Evolutionary conservation across 2,888 invertebrate species (phyloP), one percentile per base, ranked within the genome.

Genomic region (Melinaea menophilus): DNA sequence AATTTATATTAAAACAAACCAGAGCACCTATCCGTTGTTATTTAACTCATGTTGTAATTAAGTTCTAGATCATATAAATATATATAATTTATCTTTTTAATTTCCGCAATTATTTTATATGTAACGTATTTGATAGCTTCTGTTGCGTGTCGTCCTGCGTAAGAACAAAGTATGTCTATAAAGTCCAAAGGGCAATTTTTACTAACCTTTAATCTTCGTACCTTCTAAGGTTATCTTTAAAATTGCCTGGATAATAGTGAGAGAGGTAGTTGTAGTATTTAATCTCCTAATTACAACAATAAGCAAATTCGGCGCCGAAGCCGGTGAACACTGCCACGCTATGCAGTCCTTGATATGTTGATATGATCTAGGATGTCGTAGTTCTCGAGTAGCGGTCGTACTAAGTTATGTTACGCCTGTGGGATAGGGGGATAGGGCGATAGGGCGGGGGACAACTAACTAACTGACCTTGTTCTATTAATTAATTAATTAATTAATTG

Each of bases 21-120:
- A n/a, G 31, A 51, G 51, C 51, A 22, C 55, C 33, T 13, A 48
- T 31, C 41, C n/a, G 13, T 62, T 55, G 41, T 22, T 37, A 22
- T 1, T 22, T 22, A 22, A 1, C 22, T 22, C 22, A 22, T 22
- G 22, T 82, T 85, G 79, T 79, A 82, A 79, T 82, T 87, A 78
- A 82, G 85, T 90, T 90, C 90, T 90, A 90, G 90, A 90, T 90
- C 90, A 89, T 90, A 90, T 89, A 87, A 90, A 90, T 90, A 90
- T 90, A 88, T 54, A 59, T 57, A n/a, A 56, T 51, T 60, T 35
- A 57, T 37, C 35, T 41, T 33, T 56, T 63, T 22, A 72, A 69
- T 67, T 64, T 67, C 66, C 61, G 59, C 62, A 55, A 51, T 63
- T 63, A 60, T 56, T 67, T 47, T 58, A 55, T 46, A 51, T 45